Evolutionary conservation across 2,113 vertebrate genomes (phyloP), one percentile per base, ranked within the genome.

Genomic region (Amblyopsis rosae): DNA sequence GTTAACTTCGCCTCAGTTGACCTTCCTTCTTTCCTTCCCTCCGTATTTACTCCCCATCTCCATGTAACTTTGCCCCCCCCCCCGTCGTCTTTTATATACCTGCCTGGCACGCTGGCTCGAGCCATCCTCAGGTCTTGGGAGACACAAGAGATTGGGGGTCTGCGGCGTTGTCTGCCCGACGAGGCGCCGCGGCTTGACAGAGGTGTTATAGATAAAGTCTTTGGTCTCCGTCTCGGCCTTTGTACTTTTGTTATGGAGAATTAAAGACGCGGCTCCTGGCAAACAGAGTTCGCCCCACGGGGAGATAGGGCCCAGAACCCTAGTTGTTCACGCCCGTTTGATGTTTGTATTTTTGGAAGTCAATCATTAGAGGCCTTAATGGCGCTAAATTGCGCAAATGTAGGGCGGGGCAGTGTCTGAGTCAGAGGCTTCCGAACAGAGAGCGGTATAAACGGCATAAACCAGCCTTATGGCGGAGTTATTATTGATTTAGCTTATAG

Each of bases 181-280:
- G 68, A 59, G 85, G 83, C 79, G 85, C 90, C 76, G 46, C 77
- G 79, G 77, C 91, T 82, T 75, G 12, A 57, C 88, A 88, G 85
- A 88, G 87, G 83, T 82, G 77, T 87, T 67, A 86, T 76, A 59
- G 47, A 53, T 77, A 70, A 72, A 86, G 80, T 77, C 62, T 86
- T 79, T 76, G 77, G 86, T 89, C 90, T 82, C 54, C 74, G 55
- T 59, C 35, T 56, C 12, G 72, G 86, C 84, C 91, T 93, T 93
- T 80, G 88, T 89, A 92, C 90, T 89, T 77, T 82, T 89, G 87
- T 87, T 93, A 86, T 89, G 82, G 84, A 83, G 89, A 89, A 90
- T 87, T 91, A 91, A 76, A 79, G 77, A 73, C 66, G 67, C 74
- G 3, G 41, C 15, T 69, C 75, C 64, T 75, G 66, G 71, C 10